A percentile compares a stretch with the other conserved stretches of the same genome.
These are phyloP conservation scores for Odontomyia ornata DNA, from an alignment of 2,888 invertebrate genomes.

Conservation along the genomic window DNA sequence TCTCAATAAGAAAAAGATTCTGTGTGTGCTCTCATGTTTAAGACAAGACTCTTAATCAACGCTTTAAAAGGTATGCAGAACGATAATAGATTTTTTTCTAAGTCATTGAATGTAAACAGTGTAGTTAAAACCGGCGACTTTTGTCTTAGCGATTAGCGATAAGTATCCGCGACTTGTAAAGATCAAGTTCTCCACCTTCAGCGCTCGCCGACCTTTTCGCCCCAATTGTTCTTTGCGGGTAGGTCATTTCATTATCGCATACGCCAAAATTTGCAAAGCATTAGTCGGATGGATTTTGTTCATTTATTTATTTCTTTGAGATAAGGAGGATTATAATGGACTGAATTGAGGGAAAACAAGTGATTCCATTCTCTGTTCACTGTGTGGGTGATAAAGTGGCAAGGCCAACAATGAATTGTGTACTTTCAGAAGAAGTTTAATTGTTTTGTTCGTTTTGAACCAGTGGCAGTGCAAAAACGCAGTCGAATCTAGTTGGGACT, in stretches of 20 bases:
- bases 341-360: background rate
- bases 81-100: background rate
- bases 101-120: background rate
- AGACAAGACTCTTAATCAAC: constrained; percentile 14
- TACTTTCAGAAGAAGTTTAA: no score
- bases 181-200: no score
- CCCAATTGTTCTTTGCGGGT: background rate
- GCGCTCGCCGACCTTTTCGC: background rate
- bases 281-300: no score
- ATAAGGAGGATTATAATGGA: background rate
- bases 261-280: no score
- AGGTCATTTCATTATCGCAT: no score
- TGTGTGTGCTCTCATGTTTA: constrained; percentile 15
- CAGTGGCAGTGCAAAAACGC: no score
- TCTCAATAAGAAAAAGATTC: background rate
- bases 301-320: background rate
- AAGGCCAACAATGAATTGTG: no score
- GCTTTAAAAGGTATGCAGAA: constrained; percentile 20
- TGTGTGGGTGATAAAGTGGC: no score
- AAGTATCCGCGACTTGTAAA: constrained; percentile 27
- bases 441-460: no score
- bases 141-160: constrained; percentile 23
- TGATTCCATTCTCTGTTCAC: no score
- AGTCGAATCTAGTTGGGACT: no score
- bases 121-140: constrained; percentile 6